A percentile compares a stretch with the other conserved stretches of the same genome.
phyloP scores from a whole-genome alignment of 2,797 vertebrate genomes.

The Acanthis flammea region DNA sequence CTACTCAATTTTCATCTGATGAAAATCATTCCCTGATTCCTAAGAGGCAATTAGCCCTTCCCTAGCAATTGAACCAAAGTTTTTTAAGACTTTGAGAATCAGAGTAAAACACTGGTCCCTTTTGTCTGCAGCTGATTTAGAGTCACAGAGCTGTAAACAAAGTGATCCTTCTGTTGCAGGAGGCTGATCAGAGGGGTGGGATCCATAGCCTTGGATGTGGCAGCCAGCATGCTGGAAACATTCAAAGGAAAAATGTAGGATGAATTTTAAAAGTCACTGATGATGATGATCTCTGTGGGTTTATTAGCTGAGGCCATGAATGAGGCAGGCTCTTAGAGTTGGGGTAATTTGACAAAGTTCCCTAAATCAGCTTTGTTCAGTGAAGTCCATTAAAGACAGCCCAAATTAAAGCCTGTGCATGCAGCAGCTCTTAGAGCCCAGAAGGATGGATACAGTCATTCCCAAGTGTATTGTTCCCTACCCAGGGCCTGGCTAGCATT shows the following conservation, averaged over 20 bases:
- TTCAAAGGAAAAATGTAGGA: background rate
- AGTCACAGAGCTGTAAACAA: background rate
- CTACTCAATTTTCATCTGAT: background rate
- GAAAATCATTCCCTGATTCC: background rate
- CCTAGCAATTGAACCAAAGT: background rate
- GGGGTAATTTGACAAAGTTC: background rate
- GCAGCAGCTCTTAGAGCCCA: background rate
- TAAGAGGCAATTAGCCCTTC: background rate
- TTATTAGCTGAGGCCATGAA: background rate
- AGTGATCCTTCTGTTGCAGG: background rate
- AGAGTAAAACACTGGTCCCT: background rate
- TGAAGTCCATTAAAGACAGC: background rate
- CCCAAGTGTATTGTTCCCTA: background rate
- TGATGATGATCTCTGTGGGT: background rate
- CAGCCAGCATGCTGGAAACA: background rate
- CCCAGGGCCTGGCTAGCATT: background rate
- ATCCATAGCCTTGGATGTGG: background rate
- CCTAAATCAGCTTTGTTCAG: background rate
- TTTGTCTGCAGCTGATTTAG: background rate
- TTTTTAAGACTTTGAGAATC: background rate
- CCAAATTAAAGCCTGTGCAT: background rate
- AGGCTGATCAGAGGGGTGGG: background rate
- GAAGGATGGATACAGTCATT: background rate
- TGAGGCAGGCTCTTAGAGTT: background rate
- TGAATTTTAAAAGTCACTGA: background rate